These are phyloP conservation scores for Saccopteryx bilineata DNA, from an alignment of 2,113 vertebrate species.

Conservation along the genomic window DNA sequence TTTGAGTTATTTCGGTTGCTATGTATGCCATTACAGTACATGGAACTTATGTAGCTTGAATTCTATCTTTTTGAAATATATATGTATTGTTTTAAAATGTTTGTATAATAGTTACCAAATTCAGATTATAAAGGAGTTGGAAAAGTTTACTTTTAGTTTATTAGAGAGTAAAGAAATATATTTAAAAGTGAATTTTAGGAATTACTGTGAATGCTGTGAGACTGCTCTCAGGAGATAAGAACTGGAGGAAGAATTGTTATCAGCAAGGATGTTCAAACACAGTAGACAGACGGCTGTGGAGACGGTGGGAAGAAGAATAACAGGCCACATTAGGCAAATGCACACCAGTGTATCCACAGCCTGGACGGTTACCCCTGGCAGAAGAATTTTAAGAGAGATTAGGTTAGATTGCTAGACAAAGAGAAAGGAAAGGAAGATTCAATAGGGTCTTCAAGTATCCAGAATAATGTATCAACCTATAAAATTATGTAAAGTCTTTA, in stretches of 20 bases:
- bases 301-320: background rate
- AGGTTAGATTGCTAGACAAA: slow-evolving; percentile 4
- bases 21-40: background rate
- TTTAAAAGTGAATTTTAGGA: slow-evolving; percentile 48
- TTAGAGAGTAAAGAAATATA: slow-evolving; percentile 25
- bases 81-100: slow-evolving; percentile 30
- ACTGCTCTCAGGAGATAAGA: slow-evolving; percentile 1
- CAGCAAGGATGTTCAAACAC: slow-evolving; percentile 27
- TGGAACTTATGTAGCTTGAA: background rate
- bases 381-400: slow-evolving; percentile 34
- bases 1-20: slow-evolving; percentile 38
- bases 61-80: slow-evolving; percentile 1
- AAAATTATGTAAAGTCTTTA: background rate
- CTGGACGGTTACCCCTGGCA: background rate
- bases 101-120: slow-evolving; percentile 39
- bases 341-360: background rate
- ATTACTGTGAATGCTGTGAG: background rate
- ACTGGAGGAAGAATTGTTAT: background rate
- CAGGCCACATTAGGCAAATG: background rate
- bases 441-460: background rate
- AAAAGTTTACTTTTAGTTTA: background rate
- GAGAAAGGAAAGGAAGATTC: background rate
- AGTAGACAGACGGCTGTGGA: background rate
- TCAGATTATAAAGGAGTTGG: slow-evolving; percentile 32
- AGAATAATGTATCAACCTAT: background rate